Base-by-base conservation (phyloP, 2,888 invertebrate genomes). In the Oithona nana region DNA sequence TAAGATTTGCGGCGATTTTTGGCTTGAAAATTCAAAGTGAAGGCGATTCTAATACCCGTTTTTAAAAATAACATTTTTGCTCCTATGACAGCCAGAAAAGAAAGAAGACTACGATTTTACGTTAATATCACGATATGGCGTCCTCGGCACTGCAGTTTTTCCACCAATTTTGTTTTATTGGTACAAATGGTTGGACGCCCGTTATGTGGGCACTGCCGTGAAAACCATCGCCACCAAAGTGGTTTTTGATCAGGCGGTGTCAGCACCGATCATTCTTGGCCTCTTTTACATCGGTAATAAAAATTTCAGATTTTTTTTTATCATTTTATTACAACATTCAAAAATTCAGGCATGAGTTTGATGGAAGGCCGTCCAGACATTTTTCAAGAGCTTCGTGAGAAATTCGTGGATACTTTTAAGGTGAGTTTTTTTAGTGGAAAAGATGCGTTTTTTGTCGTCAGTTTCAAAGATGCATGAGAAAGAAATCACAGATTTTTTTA, bases 101-200 rank as follows among this genome's bases (percentile, higher is more conserved):
- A 11, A 13, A 24, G 22, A 65, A 74, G 76, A 57, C 71, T 82
- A 66, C 20, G 57, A 57, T 4, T 57, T 57, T 24, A 26, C 57
- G 1, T 28, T 57, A 3, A 28, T 57, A 28, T 75, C 75, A 68
- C 74, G 81, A 70, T 82, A 80, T 72, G 78, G 77, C 6, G 71
- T 81, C 65, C 78, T 80, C 73, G 81, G 81, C 58, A 79, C 80
- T 64, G 71, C 73, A 64, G 73, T 79, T 65, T 80, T 78, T 71
- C 80, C 81, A 65, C 81, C 81, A 62, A 73, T 80, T 63, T 73
- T 82, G 66, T 79, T 78, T 68, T 71, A 75, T 70, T 82, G 82
- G 82, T 88, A 87, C 72, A 81, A 78, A 75, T 85, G 81, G 78
- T 71, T 88, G 65, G 88, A 88, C 72, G 75, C 74, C 64, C 80